Evolutionary conservation across 2,888 invertebrate species (phyloP), one percentile per base, ranked within the genome.

Genomic region (Philaethria dido): DNA sequence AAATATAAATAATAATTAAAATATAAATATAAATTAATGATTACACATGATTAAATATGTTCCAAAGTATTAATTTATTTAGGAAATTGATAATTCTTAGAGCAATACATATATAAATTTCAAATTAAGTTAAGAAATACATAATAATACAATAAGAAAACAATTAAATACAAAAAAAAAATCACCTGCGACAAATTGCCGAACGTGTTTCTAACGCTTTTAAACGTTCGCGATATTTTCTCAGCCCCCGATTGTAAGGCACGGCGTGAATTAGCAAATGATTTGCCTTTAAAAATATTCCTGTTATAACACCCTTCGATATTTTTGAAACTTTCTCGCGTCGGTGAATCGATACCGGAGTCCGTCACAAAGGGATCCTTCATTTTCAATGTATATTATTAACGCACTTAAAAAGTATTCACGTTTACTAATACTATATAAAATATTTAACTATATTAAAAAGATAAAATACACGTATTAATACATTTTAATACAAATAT

Each of bases 181-280:
- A 25, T 14, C 78, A 95, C 95, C 93, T 95, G 95, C 55, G 95
- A 94, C 71, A 95, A 87, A 68, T 94, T 94, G 14, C 95, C 95
- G 71, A 96, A 93, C 18, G 94, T 94, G 66, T 94, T 94, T 74
- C 94, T 89, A 22, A 96, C 94, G 71, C 92, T 94, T 68, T 94
- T 94, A 74, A 95, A 94, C 0, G 95, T 95, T 81, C 93, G 94
- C 1, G 95, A 93, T 69, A 96, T 92, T 81, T 94, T 95, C 72
- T 95, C 95, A 13, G 95, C 95, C 36, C 95, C 94, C 55, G 93
- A 94, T 75, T 95, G 93, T 57, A 95, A 84, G 50, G 93, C 94
- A 77, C 93, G 94, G 71, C 95, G 93, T 9, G 95, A 95, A 78
- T 94, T 95, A 42, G 94, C 94, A 47, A 95, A 90, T 9, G 92